Evolutionary conservation across 2,888 invertebrate species (phyloP), one percentile per base, ranked within the genome.

Genomic region (Synergus itoensis): DNA sequence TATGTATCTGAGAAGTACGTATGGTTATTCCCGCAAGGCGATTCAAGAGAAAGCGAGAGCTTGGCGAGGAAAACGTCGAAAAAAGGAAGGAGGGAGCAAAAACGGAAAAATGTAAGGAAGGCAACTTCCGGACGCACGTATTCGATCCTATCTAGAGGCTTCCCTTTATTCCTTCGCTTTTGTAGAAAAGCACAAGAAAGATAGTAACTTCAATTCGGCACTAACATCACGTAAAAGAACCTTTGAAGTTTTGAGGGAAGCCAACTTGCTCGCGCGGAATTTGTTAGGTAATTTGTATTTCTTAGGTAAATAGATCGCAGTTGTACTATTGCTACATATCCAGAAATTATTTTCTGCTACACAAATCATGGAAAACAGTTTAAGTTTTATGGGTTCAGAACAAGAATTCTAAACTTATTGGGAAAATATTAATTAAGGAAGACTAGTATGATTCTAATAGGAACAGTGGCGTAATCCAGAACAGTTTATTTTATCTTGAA

Each of bases 1-100:
- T 86, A 86, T 86, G 86, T 87, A 86, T 83, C 80, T 83, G 82
- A 83, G 83, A 81, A 81, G 80, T 84, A 86, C 83, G 83, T 83
- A 82, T 84, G 83, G 82, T 81, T 79, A 81, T 82, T 83, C 81
- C 80, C 78, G 80, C 80, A 79, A 85, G 80, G 80, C 77, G 82
- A 84, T 86, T 85, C 84, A 81, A 69, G 83, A 82, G 79, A 85
- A 73, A 53, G 53, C 53, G 40, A 53, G 53, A 73, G 48, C 36
- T 53, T 48, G 11, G 69, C 21, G 79, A 76, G 21, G 36, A 77
- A 79, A 76, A 60, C 65, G 60, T 76, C 77, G 69, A 79, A 77
- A 48, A 60, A 75, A 69, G 41, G 28, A 77, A 62, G 67, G 21
- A 62, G 65, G 40, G 65, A 80, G 77, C 75, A 78, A 48, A 80